These are phyloP conservation scores for Nebria salina DNA, from an alignment of 2,888 invertebrate genomes.

Conservation along the genomic window DNA sequence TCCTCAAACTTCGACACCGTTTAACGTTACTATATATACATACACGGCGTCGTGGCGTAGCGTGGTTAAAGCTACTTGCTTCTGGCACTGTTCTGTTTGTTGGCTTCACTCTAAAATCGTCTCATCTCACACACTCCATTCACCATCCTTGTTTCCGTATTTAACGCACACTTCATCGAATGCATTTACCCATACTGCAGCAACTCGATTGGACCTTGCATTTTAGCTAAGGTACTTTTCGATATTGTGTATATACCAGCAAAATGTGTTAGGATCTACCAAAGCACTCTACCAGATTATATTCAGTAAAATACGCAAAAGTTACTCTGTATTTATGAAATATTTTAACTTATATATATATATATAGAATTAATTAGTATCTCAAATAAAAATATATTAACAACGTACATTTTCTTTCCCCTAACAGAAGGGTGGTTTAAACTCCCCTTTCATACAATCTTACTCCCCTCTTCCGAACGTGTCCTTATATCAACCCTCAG, in stretches of 20 bases:
- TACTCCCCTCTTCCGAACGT: no score
- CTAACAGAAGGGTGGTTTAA: no score
- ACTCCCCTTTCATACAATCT: no score
- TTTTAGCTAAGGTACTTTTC: not conserved
- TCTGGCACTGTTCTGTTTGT: not conserved
- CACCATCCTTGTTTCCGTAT: not conserved
- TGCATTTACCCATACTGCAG: not conserved
- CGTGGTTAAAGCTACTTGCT: not conserved
- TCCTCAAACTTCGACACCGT: conserved; percentile 42
- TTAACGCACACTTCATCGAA: not conserved
- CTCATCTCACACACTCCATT: not conserved
- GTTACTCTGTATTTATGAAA: no score
- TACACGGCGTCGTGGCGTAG: not conserved
- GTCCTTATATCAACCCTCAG: no score
- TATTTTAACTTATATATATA: no score
- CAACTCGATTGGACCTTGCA: not conserved
- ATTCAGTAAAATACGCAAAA: not conserved
- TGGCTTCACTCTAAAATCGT: not conserved
- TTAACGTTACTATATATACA: not conserved
- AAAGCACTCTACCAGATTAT: not conserved
- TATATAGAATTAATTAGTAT: no score
- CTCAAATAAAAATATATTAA: no score
- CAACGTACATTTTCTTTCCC: no score
- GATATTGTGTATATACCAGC: not conserved
- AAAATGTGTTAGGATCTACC: not conserved